Percentiles rank a stretch among this genome's conserved stretches.
Evolutionary conservation across 2,888 invertebrate species (phyloP).

Genomic region (Glyphotaelius pellucidus): DNA sequence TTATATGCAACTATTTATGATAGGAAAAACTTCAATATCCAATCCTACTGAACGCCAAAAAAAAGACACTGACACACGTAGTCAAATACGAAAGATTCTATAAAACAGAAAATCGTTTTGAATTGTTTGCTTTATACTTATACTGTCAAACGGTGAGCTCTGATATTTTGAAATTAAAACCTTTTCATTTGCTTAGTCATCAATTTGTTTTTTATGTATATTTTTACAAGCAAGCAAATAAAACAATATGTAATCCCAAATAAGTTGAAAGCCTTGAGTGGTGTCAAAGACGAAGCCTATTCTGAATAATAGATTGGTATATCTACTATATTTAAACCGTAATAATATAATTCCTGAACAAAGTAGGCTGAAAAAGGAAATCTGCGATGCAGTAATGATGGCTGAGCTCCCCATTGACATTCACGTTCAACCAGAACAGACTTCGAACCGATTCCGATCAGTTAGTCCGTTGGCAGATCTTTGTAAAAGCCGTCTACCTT

Average conservation of each 20-base stretch:
- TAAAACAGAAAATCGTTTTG: no score
- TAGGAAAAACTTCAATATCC: not conserved
- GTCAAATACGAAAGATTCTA: not conserved
- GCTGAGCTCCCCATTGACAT: not conserved
- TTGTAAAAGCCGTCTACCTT: conserved; percentile 24
- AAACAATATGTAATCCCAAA: no score
- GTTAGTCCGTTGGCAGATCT: not conserved
- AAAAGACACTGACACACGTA: not conserved
- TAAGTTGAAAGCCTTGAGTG: no score
- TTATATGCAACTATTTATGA: not conserved
- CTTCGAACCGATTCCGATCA: not conserved
- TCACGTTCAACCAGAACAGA: not conserved
- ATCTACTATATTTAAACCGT: not conserved
- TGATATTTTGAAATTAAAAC: not conserved
- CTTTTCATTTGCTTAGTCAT: not conserved
- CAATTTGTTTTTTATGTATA: no score
- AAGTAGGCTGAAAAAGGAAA: not conserved
- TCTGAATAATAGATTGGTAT: not conserved
- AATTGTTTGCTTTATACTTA: no score
- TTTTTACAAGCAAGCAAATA: no score
- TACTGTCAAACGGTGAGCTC: no score
- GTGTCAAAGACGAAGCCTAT: not conserved
- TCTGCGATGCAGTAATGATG: not conserved
- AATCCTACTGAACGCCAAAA: not conserved
- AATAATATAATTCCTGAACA: not conserved